Conservation (phyloP, 2,888 invertebrate genomes). For the Stegana nigrithorax region DNA sequence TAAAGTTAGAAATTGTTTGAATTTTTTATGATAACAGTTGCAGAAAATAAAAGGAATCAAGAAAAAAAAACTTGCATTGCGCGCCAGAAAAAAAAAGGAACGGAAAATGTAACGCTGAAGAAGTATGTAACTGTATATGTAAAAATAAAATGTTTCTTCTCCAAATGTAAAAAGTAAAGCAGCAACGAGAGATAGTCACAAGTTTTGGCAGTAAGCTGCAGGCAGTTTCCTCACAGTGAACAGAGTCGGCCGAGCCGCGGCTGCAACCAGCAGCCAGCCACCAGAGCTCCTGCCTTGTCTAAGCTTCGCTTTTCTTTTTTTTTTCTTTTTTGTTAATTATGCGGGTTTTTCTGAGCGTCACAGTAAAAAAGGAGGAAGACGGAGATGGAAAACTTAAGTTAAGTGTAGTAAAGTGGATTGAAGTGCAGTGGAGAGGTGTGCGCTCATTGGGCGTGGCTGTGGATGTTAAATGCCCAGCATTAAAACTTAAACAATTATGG, state of each 20-base stretch:
- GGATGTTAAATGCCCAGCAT: slow-evolving; percentile 5
- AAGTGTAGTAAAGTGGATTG: neutral
- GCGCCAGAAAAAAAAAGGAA: neutral
- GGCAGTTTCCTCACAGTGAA: slow-evolving; percentile 9
- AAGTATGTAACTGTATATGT: neutral
- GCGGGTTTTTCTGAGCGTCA: slow-evolving; percentile 24
- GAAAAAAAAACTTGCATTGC: neutral
- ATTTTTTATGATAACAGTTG: slow-evolving; percentile 26
- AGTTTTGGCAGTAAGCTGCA: slow-evolving; percentile 13
- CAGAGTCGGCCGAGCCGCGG: slow-evolving; percentile 12
- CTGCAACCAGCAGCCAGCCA: neutral
- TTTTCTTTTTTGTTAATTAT: slow-evolving; percentile 28
- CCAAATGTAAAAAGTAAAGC: neutral
- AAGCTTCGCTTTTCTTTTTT: slow-evolving; percentile 20
- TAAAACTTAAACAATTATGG: slow-evolving; percentile 16
- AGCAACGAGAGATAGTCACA: slow-evolving; percentile 2
- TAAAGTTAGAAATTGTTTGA: slow-evolving; percentile 39
- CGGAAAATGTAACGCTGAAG: neutral
- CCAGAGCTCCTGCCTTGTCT: neutral
- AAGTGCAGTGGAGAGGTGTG: too few species aligned
- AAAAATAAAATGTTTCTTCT: slow-evolving; percentile 2
- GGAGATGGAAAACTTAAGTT: neutral
- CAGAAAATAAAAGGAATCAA: neutral
- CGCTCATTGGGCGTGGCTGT: too few species aligned
- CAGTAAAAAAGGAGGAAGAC: neutral